These are phyloP conservation scores for Drosophila ercepeae DNA, from an alignment of 1,140 invertebrate species.

Conservation along the genomic window DNA sequence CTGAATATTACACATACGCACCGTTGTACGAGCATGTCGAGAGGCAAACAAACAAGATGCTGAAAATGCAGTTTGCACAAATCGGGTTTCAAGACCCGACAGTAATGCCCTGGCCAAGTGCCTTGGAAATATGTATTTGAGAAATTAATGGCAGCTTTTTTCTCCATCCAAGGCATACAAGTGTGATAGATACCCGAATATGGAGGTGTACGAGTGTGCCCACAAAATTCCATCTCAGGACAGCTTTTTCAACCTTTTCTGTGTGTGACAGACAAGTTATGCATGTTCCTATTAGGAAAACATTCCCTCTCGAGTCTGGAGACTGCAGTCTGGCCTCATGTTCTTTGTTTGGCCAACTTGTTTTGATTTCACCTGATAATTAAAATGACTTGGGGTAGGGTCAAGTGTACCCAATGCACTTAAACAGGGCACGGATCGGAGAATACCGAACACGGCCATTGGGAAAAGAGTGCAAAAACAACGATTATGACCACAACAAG, in stretches of 20 bases:
- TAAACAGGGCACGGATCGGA: slow-evolving; percentile 28
- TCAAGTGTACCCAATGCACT: slow-evolving; percentile 55
- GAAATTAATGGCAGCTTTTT: background rate
- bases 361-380: slow-evolving; percentile 59
- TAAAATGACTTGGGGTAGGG: slow-evolving; percentile 70
- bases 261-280: slow-evolving; percentile 31
- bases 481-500: slow-evolving; percentile 53
- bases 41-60: slow-evolving; percentile 12
- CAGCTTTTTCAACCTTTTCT: slow-evolving; percentile 30
- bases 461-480: slow-evolving; percentile 35
- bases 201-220: background rate
- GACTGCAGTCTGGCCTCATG: background rate
- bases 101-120: slow-evolving; percentile 11
- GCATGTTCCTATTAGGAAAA: slow-evolving; percentile 18
- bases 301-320: background rate
- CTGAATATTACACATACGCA: slow-evolving; percentile 48
- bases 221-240: background rate
- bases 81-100: slow-evolving; percentile 5
- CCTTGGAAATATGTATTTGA: slow-evolving; percentile 13
- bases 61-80: slow-evolving; percentile 15
- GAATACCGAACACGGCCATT: slow-evolving; percentile 7
- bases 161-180: background rate
- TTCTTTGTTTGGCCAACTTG: slow-evolving; percentile 24
- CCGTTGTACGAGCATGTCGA: slow-evolving; percentile 8
- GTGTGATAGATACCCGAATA: slow-evolving; percentile 10